Percentiles rank a stretch among this genome's conserved stretches.
Evolutionary conservation across 2,113 vertebrate species (phyloP).

Genomic region (Telmatochromis brachygnathus): DNA sequence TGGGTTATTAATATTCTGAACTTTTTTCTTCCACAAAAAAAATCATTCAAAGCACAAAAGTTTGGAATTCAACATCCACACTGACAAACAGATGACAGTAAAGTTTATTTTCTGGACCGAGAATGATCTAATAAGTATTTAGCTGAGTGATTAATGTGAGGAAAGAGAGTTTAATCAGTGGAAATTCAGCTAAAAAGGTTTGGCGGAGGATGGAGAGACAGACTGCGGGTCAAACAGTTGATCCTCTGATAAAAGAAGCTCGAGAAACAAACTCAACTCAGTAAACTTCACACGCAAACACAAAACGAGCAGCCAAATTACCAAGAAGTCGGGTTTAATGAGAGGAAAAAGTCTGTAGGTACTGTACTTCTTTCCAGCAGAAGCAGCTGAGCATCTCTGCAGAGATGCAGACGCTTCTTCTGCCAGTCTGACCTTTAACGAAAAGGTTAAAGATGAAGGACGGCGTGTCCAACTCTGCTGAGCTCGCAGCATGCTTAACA

Average conservation of each 20-base stretch:
- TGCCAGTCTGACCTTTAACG: constrained; percentile 21
- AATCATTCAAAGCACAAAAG: background rate
- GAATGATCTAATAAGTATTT: background rate
- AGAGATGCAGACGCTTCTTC: background rate
- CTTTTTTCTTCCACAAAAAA: background rate
- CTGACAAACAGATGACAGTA: background rate
- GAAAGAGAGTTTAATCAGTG: background rate
- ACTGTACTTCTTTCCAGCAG: background rate
- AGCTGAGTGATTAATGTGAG: background rate
- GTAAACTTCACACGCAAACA: background rate
- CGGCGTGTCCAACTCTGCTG: background rate
- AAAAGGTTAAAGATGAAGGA: constrained; percentile 25
- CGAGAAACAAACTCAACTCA: background rate
- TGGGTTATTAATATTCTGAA: background rate
- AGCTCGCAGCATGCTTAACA: background rate
- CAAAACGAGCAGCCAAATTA: background rate
- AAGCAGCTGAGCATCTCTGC: background rate
- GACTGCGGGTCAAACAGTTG: background rate
- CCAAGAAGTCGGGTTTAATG: background rate
- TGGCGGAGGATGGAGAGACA: background rate
- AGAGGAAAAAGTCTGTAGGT: background rate
- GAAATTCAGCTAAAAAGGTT: background rate
- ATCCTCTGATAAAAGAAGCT: background rate
- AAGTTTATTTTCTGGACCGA: background rate
- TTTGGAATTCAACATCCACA: background rate